Conservation (phyloP, 2,888 invertebrate genomes). For the Sthenelais limicola region DNA sequence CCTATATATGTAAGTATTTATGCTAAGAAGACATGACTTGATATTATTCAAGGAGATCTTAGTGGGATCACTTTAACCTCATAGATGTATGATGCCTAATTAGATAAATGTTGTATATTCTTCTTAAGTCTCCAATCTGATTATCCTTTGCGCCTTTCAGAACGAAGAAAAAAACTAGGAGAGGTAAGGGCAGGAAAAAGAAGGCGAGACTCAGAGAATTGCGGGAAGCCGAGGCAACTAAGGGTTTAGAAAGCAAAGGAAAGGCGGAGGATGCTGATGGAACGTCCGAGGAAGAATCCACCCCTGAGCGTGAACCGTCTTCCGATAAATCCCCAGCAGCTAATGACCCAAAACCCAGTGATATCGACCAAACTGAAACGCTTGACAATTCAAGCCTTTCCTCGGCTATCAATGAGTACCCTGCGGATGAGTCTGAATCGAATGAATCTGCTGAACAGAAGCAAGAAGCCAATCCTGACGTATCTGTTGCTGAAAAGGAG, state of each 20-base stretch:
- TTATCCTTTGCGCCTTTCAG: not conserved
- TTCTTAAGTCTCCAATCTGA: not conserved
- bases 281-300: constrained; percentile 25
- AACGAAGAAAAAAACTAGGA: constrained; percentile 23
- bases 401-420: not conserved
- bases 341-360: not conserved
- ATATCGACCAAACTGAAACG: not conserved
- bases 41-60: too few species aligned
- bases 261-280: constrained; percentile 10
- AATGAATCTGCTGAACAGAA: constrained; percentile 15
- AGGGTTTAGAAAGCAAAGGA: constrained; percentile 20
- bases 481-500: too few species aligned
- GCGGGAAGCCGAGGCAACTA: constrained; percentile 11
- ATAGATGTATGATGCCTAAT: not conserved
- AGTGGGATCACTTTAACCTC: too few species aligned
- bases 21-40: too few species aligned
- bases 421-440: constrained; percentile 13
- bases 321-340: not conserved
- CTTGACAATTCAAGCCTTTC: not conserved
- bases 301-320: constrained; percentile 24
- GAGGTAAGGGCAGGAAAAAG: constrained; percentile 24
- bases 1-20: too few species aligned
- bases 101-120: not conserved
- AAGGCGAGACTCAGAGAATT: constrained; percentile 4
- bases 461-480: not conserved